These are phyloP conservation scores for Pasiphila rectangulata DNA, from an alignment of 2,888 invertebrate species.

Conservation along the genomic window DNA sequence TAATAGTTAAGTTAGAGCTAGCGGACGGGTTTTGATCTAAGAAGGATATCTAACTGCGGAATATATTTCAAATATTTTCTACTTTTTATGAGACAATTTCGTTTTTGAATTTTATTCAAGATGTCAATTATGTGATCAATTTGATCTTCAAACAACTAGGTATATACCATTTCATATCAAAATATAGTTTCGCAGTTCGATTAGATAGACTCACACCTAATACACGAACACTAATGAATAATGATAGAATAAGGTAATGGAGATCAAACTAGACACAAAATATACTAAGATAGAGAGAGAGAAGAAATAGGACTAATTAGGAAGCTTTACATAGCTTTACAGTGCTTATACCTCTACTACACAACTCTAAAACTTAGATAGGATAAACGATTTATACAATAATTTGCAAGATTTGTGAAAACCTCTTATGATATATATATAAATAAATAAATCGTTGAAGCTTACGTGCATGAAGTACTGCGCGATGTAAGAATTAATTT, in stretches of 20 bases:
- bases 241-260: neutral
- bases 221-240: neutral
- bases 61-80: neutral
- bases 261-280: neutral
- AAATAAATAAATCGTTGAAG: too few relatives aligned
- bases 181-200: slow-evolving; percentile 36
- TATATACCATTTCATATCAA: neutral
- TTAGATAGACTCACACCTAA: slow-evolving; percentile 11
- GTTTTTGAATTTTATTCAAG: too few relatives aligned
- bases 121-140: too few relatives aligned
- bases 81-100: too few relatives aligned
- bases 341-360: too few relatives aligned
- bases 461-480: too few relatives aligned
- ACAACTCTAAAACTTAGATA: neutral
- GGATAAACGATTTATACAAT: too few relatives aligned
- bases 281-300: neutral
- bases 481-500: too few relatives aligned
- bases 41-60: slow-evolving; percentile 47
- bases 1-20: slow-evolving; percentile 43
- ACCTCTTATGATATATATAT: too few relatives aligned
- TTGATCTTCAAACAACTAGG: too few relatives aligned
- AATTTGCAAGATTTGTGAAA: too few relatives aligned
- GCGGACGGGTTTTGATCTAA: slow-evolving; percentile 71
- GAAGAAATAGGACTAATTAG: neutral
- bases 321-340: too few relatives aligned